A percentile compares a stretch with the other conserved stretches of the same genome.
These are phyloP conservation scores for Sciurus carolinensis DNA, from an alignment of 2,797 vertebrate genomes.

Conservation along the genomic window DNA sequence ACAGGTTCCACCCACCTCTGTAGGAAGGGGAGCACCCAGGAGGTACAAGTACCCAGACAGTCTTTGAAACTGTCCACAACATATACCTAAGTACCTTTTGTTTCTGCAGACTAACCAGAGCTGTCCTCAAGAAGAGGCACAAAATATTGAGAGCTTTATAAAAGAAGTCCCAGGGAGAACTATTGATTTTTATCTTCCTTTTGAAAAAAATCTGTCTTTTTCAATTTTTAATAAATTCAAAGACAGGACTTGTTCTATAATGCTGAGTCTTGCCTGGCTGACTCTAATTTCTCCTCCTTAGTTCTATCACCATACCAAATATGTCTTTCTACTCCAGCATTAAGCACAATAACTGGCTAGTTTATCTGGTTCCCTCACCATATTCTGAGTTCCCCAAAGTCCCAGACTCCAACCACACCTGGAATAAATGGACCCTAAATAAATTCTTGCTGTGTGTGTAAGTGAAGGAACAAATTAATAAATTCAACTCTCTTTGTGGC, in stretches of 20 bases:
- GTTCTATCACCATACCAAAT: too few species aligned
- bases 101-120: not conserved
- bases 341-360: fast-evolving
- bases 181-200: not conserved
- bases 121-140: not conserved
- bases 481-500: not conserved
- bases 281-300: not conserved
- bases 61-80: not conserved
- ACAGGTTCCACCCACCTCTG: not conserved
- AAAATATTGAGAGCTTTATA: not conserved
- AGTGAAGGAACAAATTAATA: not conserved
- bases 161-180: not conserved
- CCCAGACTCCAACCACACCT: not conserved
- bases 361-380: fast-evolving
- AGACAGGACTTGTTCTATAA: not conserved
- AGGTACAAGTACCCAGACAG: not conserved
- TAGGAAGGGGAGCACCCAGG: fast-evolving
- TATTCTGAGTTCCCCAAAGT: not conserved
- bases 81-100: not conserved
- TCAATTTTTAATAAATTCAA: not conserved
- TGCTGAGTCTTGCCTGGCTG: not conserved
- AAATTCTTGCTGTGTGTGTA: not conserved
- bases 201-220: not conserved
- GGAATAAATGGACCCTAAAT: not conserved
- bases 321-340: fast-evolving